Evolutionary conservation across 1,140 invertebrate species (phyloP), one percentile per base, ranked within the genome.

Genomic region (Solenopsis fugax): DNA sequence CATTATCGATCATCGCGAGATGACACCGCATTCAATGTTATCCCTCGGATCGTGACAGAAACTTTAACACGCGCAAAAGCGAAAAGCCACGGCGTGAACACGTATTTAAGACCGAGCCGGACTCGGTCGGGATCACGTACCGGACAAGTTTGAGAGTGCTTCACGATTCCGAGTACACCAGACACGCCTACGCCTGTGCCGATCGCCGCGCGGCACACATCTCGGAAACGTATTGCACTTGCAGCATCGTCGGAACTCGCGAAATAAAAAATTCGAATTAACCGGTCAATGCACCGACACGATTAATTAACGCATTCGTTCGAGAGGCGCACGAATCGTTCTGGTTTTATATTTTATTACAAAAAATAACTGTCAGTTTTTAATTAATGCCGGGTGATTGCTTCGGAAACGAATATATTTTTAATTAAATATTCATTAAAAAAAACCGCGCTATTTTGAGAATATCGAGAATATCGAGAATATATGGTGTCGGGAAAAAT

Each of bases 131-230:
- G 24, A 87, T 78, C 65, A 78, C 77, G 89, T 87, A 73, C 24
- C 69, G 65, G 58, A 84, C 88, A 78, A 89, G 85, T 90, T 87
- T 77, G 72, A 90, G 50, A 52, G 62, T 75, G 50, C 62, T 89
- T 87, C 88, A 78, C 88, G 85, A 89, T 60, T 81, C 4, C 34
- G 54, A 52, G 52, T 29, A 21, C 67, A 48, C 24, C 29, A 29
- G 72, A 60, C 85, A 80, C 85, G 65, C 88, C 85, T 85, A 87
- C 78, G 65, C 29, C 24, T 58, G 48, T 54, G 60, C 48, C 82
- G 67, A 71, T 62, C 48, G 62, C 24, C 29, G 13, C 58, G 18
- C 10, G 52, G 9, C 34, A 62, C 45, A 56, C 62, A 69, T 24
- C 54, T 52, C 34, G n/a, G 16, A 56, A 65, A 67, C 18, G n/a